Evolutionary conservation across 2,888 invertebrate genomes (phyloP).

Genomic region (Drosophila anomelani): DNA sequence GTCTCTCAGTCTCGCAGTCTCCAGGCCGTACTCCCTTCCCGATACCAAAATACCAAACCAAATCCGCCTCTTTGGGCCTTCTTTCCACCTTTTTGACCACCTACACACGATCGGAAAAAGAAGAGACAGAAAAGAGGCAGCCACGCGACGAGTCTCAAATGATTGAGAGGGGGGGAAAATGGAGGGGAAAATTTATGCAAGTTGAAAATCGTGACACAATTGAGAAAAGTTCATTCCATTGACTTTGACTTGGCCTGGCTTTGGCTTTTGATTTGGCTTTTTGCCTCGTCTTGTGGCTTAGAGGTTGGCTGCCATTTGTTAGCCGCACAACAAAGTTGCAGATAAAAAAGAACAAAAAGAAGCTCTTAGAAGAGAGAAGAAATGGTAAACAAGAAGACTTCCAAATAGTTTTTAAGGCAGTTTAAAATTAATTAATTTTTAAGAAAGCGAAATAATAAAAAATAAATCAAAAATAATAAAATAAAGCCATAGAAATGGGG

Average conservation of each 20-base stretch:
- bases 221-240: conserved; percentile 69
- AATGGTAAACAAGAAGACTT: not conserved
- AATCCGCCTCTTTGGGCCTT: conserved; percentile 7
- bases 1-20: not conserved
- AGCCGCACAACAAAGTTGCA: conserved; percentile 34
- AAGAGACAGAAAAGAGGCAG: conserved; percentile 20
- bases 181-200: conserved; percentile 69
- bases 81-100: conserved; percentile 47
- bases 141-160: conserved; percentile 28
- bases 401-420: not conserved
- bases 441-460: too few relatives aligned
- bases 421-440: too few relatives aligned
- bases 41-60: not conserved
- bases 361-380: not conserved
- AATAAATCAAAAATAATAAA: too few relatives aligned
- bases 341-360: not conserved
- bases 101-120: conserved; percentile 48
- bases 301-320: conserved; percentile 35
- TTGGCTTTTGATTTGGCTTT: conserved; percentile 22
- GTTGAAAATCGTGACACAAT: conserved; percentile 80
- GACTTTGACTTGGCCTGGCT: conserved; percentile 53
- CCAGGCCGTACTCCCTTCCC: not conserved
- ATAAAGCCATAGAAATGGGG: not conserved
- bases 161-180: not conserved
- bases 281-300: conserved; percentile 11